These are phyloP conservation scores for Macroteleia sp. DNA, from an alignment of 2,888 invertebrate species.

Conservation along the genomic window DNA sequence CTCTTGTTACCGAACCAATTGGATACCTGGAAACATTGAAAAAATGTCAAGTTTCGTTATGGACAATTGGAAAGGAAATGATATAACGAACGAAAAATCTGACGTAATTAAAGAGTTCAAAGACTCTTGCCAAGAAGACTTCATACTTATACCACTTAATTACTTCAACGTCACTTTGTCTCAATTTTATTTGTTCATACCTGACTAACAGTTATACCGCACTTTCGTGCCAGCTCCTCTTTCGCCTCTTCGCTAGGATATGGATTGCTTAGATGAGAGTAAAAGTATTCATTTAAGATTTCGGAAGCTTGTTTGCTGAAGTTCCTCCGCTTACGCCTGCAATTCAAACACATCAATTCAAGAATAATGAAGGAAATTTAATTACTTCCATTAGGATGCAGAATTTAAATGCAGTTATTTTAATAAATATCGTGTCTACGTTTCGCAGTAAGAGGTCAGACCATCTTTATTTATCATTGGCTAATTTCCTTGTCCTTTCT, in stretches of 20 bases:
- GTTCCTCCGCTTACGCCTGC: constrained; percentile 95
- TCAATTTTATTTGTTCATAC: constrained; percentile 84
- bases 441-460: neutral
- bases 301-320: constrained; percentile 99
- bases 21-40: constrained; percentile 88
- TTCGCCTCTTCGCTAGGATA: constrained; percentile 99
- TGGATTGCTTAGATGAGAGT: constrained; percentile 99
- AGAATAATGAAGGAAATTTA: constrained; percentile 21
- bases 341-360: constrained; percentile 49
- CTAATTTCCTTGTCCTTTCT: neutral
- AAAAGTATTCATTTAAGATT: constrained; percentile 99
- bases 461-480: neutral
- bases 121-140: neutral
- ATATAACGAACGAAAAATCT: constrained; percentile 3
- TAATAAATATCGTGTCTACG: constrained; percentile 14
- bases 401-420: constrained; percentile 25
- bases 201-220: constrained; percentile 98
- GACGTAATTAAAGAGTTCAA: constrained; percentile 18
- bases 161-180: constrained; percentile 18
- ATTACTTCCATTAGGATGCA: constrained; percentile 20
- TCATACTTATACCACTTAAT: constrained; percentile 27
- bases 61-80: neutral
- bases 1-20: constrained; percentile 99
- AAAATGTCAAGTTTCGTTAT: constrained; percentile 13
- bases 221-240: constrained; percentile 99